Conservation (phyloP, 2,797 vertebrate species). For the Anableps anableps region DNA sequence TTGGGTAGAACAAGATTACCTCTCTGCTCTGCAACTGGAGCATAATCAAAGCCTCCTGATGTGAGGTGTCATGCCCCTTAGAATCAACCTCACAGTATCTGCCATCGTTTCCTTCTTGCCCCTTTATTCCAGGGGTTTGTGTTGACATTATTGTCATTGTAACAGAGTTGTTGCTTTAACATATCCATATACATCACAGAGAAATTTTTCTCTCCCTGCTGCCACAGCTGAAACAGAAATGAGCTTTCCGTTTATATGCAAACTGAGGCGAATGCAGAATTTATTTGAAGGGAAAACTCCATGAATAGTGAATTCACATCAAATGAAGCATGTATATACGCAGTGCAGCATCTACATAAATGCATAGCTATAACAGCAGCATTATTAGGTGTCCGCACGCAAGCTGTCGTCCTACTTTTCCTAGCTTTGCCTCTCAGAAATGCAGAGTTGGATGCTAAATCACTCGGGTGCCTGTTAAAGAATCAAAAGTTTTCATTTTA, state of each 20-base stretch:
- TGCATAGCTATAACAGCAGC: conserved; percentile 33
- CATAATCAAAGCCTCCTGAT: conserved; percentile 73
- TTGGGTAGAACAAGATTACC: conserved; percentile 72
- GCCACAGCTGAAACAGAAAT: conserved; percentile 13
- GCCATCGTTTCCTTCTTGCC: conserved; percentile 27
- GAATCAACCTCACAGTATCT: conserved; percentile 47
- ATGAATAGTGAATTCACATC: conserved; percentile 54
- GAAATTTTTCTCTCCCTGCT: conserved; percentile 4
- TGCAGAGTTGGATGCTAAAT: conserved; percentile 29
- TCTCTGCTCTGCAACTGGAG: conserved; percentile 64
- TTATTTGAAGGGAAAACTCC: conserved; percentile 28
- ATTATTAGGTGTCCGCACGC: conserved; percentile 19
- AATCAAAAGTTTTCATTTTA: conserved; percentile 26
- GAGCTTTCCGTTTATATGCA: conserved; percentile 1
- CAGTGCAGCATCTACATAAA: conserved; percentile 31
- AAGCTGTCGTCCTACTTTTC: conserved; percentile 37
- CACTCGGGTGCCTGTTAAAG: conserved; percentile 26
- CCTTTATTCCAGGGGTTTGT: conserved; percentile 31
- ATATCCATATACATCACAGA: conserved; percentile 28
- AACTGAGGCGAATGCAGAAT: conserved; percentile 6
- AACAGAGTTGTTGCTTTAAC: conserved; percentile 41
- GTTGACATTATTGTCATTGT: conserved; percentile 43
- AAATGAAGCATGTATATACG: conserved; percentile 31
- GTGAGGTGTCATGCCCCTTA: conserved; percentile 57
- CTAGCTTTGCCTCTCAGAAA: conserved; percentile 26